Conservation (phyloP, 2,888 invertebrate genomes). For the Ormyrus rosae region DNA sequence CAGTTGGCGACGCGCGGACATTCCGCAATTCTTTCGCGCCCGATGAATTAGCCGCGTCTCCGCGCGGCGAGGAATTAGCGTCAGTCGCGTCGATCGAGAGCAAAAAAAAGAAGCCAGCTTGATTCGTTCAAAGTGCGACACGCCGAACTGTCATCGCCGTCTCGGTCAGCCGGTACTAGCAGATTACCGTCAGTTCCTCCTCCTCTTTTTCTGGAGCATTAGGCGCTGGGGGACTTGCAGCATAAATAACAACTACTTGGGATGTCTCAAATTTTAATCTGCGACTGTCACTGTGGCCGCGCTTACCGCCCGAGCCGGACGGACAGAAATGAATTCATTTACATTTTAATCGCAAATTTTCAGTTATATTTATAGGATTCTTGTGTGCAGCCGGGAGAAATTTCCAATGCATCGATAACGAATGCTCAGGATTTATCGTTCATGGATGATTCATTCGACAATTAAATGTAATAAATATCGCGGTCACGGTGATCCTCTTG, state of each 20-base stretch:
- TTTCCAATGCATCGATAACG: background rate
- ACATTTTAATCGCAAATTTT: constrained; percentile 15
- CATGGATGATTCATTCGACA: background rate
- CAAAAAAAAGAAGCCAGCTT: background rate
- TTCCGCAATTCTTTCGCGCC: background rate
- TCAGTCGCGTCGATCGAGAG: constrained; percentile 15
- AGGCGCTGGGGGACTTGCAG: background rate
- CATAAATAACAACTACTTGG: background rate
- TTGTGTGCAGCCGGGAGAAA: background rate
- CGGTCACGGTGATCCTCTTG: background rate
- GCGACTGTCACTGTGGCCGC: background rate
- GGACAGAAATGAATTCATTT: constrained; percentile 28
- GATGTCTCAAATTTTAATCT: constrained; percentile 28
- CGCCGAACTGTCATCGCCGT: constrained; percentile 28
- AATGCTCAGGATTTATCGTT: background rate
- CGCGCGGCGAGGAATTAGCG: constrained; percentile 33
- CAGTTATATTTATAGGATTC: background rate
- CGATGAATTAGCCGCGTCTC: constrained; percentile 1
- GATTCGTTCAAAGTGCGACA: constrained; percentile 28
- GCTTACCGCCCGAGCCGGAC: background rate
- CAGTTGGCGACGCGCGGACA: background rate
- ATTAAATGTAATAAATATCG: background rate
- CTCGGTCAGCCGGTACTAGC: background rate
- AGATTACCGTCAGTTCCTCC: constrained; percentile 14
- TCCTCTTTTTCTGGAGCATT: constrained; percentile 7